Conservation (phyloP, 2,797 vertebrate genomes). For the Crocodylus rhombifer region DNA sequence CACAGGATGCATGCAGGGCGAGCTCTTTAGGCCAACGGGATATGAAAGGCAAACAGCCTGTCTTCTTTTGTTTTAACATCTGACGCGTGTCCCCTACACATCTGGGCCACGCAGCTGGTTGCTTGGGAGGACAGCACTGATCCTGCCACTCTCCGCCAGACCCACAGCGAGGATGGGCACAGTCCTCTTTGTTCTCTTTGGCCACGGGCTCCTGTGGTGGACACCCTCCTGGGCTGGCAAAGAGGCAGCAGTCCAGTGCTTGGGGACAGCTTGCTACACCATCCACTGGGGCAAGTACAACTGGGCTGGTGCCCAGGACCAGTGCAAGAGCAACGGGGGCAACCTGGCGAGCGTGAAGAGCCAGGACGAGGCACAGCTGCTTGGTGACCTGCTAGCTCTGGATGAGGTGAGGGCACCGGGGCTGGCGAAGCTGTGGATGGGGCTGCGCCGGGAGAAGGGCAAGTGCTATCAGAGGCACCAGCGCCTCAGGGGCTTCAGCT, state of each 20-base stretch:
- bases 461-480: conserved; percentile 62
- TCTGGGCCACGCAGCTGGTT: neutral
- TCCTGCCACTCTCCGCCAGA: neutral
- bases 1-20: conserved; percentile 79
- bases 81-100: neutral
- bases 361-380: conserved; percentile 61
- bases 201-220: neutral
- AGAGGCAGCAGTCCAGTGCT: conserved; percentile 68
- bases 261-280: conserved; percentile 76
- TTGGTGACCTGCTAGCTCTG: conserved; percentile 60
- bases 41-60: conserved; percentile 62
- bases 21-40: conserved; percentile 68
- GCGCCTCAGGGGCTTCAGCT: conserved; percentile 78
- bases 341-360: conserved; percentile 72
- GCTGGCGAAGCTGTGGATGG: conserved; percentile 78
- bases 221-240: neutral
- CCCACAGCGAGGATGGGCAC: neutral
- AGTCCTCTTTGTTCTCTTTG: neutral
- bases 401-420: accelerated
- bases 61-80: conserved; percentile 2
- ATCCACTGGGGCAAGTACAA: conserved; percentile 62
- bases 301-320: conserved; percentile 59
- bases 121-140: neutral
- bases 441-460: conserved; percentile 73
- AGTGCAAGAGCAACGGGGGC: conserved; percentile 79